Evolutionary conservation across 2,797 vertebrate species (phyloP), one percentile per base, ranked within the genome.

Genomic region (Manis javanica): DNA sequence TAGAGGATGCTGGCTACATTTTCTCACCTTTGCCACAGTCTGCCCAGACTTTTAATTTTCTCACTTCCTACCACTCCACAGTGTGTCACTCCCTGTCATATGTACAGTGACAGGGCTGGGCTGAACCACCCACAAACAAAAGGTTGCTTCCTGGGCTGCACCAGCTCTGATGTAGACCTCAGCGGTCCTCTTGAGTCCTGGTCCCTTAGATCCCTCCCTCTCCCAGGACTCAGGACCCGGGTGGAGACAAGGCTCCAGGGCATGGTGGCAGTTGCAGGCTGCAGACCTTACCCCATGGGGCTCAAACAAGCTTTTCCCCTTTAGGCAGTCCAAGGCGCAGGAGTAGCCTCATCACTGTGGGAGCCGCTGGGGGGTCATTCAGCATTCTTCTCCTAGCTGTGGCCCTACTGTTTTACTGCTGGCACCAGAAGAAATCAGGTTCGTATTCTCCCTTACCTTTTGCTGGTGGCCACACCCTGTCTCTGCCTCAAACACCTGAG

Each of bases 401-500:
- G 6, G n/a, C 12, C 19, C 34, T 87, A 77, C 51, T 87, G 87
- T 31, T 79, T 39, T 61, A 39, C 93, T n/a, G 3, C 71, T 74
- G 77, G 77, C 13, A 3, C 59, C 1, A 3, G 72, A 85, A 46
- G 66, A 91, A 51, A 61, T 68, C 77, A 64, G 96, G 93, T 97
- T 57, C 51, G 83, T 93, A 66, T 6, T 39, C 34, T 75, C 63
- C 78, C 57, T 42, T 61, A 29, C 2, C 37, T 4, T 51, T 83
- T 82, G 34, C 13, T 46, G 5, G 19, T 13, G 55, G 74, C 29
- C 11, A 11, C 31, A 21, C 4, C 42, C 42, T 37, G 23, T 37
- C 37, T 10, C 53, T 61, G 34, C 12, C 18, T 63, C 37, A n/a
- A 59, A 37, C 7, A 16, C 8, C 31, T 29, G 42, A 77, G n/a